Percentiles rank a stretch among this genome's conserved stretches.
phyloP scores from a whole-genome alignment of 2,797 vertebrate genomes.

The Glossophaga mutica region DNA sequence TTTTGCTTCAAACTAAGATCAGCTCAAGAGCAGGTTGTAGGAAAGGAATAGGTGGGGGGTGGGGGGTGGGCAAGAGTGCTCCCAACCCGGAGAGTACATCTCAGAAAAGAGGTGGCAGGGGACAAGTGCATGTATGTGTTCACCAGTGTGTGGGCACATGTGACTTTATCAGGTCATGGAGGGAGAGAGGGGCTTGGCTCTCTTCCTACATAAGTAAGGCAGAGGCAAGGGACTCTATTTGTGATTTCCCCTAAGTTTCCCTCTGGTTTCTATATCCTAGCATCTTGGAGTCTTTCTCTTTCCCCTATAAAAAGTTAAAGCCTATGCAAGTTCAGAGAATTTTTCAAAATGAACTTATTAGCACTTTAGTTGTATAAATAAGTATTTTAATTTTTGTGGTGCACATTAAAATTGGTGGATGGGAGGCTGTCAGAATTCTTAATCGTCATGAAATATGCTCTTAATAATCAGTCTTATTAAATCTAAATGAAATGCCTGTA shows the following conservation, averaged over 20 bases:
- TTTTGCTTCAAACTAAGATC: background rate
- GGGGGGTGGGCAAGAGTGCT: background rate
- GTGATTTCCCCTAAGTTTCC: background rate
- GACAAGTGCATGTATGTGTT: background rate
- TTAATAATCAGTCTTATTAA: conserved; percentile 70
- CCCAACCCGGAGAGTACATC: background rate
- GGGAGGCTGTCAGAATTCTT: conserved; percentile 71
- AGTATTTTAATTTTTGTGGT: conserved; percentile 71
- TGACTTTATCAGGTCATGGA: background rate
- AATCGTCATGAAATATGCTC: conserved; percentile 63
- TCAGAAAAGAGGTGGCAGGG: background rate
- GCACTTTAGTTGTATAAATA: conserved; percentile 68
- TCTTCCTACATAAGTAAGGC: background rate
- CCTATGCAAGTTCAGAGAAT: conserved; percentile 46
- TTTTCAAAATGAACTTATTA: conserved; percentile 69
- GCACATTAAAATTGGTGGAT: conserved; percentile 72
- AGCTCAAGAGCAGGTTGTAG: background rate
- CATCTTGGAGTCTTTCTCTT: background rate
- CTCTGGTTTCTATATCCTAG: background rate
- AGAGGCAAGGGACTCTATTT: background rate
- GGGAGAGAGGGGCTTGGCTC: background rate
- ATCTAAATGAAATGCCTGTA: conserved; percentile 73
- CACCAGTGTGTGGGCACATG: too few relatives aligned
- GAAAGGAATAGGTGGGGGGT: background rate
- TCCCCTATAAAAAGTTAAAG: conserved; percentile 56